Base-by-base conservation (phyloP, 2,888 invertebrate species). In the Ectemnius lituratus region DNA sequence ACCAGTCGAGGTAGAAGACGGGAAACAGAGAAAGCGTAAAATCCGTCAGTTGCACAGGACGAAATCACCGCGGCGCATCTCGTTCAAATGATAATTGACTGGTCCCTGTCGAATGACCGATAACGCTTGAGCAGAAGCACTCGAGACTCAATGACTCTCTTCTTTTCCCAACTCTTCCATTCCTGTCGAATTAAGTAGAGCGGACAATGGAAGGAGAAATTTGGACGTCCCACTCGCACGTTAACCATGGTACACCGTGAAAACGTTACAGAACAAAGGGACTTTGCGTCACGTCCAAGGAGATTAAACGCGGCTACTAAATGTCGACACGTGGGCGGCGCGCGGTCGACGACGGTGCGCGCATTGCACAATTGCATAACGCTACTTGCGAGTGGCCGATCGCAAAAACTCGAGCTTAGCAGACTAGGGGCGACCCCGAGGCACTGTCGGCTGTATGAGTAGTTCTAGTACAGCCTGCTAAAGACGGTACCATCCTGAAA, bases 261-360 rank as follows among this genome's bases (percentile, higher is more conserved):
- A 63, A 62, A 72, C 72, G 63, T 72, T 67, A 61, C 61, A 59
- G 79, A 76, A 82, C 82, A 82, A 82, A 83, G 81, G 78, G 76
- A 76, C 76, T 76, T 75, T 83, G 76, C 78, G 78, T 79, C 82
- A 75, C 70, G 81, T 78, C 75, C 73, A 65, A 37, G 46, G 73
- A 80, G 83, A 82, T 83, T 80, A 80, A 82, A 80, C 76, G 78
- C 67, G 78, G 69, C 83, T 78, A 74, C 83, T 72, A 83, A 82
- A 82, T 78, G 82, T 76, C 67, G 73, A 63, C 82, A 78, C 79
- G 81, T 82, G 77, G 82, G 81, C 78, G 78, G 72, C 57, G 63
- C 62, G 45, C 57, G 59, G 66, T 60, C 57, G 71, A 70, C 65
- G 61, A 70, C 65, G 61, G 37, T 61, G 62, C 46, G 68, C 16